Base-by-base conservation (phyloP, 2,888 invertebrate species). In the Oscheius sp. region DNA sequence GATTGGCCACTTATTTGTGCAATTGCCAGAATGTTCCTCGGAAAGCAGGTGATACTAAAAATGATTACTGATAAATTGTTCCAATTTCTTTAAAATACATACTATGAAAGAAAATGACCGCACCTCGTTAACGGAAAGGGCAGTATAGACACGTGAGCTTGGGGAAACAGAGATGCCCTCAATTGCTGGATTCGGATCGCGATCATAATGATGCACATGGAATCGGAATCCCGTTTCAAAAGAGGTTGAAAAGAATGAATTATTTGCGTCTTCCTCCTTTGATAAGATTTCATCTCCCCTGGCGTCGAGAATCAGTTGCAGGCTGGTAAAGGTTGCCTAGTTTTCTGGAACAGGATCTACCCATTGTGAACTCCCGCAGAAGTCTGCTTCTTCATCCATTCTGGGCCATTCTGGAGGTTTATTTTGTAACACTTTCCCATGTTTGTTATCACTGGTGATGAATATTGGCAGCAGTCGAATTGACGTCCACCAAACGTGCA, bases 81-180 rank as follows among this genome's bases (percentile, higher is more conserved):
- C n/a, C n/a, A n/a, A n/a, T n/a, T n/a, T n/a, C n/a, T n/a, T n/a
- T n/a, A n/a, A n/a, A n/a, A n/a, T n/a, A n/a, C n/a, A n/a, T n/a
- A n/a, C n/a, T n/a, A n/a, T n/a, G n/a, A n/a, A n/a, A n/a, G n/a
- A n/a, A n/a, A n/a, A n/a, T n/a, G 3, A 25, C 16, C 2, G 21
- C 9, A 76, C 76, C 56, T 66, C 75, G 13, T 76, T 75, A 49
- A 73, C 71, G 1, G 78, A 76, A 18, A 80, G 58, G n/a, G 80
- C 80, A 18, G 80, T 77, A 59, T 80, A 80, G 12, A 78, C 77
- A 0, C 77, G 72, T 58, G 69, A 63, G 0, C 85, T 85, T 0
- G 86, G 86, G 6, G 84, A 84, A 1, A 87, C 87, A 70, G 82
- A 83, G 55, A 86, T 86, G 0, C 87, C 87, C 72, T 87, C 86